phyloP scores from a whole-genome alignment of 1,140 invertebrate species.

The Liolophura sinensis region DNA sequence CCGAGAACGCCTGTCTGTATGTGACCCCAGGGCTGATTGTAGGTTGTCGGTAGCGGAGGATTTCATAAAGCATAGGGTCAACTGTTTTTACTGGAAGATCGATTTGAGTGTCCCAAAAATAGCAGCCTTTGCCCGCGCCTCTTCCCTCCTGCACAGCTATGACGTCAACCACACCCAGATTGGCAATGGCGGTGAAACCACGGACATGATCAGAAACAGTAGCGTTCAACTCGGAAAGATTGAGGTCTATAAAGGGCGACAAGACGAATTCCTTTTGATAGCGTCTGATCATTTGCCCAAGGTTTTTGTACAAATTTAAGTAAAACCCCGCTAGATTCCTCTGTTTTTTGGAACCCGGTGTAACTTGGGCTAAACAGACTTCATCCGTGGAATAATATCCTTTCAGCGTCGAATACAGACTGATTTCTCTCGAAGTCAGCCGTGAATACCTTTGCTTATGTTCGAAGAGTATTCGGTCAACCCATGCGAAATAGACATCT shows the following conservation, averaged over 20 bases:
- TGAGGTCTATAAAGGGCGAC: constrained; percentile 27
- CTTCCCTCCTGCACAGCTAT: constrained; percentile 37
- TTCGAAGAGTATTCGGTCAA: constrained; percentile 26
- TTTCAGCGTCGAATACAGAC: constrained; percentile 17
- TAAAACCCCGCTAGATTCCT: neutral
- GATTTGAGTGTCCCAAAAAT: constrained; percentile 33
- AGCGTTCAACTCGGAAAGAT: constrained; percentile 16
- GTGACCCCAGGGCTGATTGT: constrained; percentile 23
- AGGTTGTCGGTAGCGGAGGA: constrained; percentile 23
- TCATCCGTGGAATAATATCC: constrained; percentile 32
- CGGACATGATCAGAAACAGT: constrained; percentile 26
- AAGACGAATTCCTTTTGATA: constrained; percentile 21
- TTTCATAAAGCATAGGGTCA: constrained; percentile 22
- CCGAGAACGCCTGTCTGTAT: constrained; percentile 30
- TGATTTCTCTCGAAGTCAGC: neutral
- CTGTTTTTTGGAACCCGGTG: neutral
- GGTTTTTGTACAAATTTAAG: constrained; percentile 11
- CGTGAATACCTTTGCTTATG: constrained; percentile 28
- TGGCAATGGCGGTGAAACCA: constrained; percentile 23
- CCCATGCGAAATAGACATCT: constrained; percentile 29
- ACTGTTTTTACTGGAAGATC: constrained; percentile 14
- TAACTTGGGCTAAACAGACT: constrained; percentile 8
- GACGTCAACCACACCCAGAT: constrained; percentile 18
- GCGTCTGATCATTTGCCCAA: constrained; percentile 11
- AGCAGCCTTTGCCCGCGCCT: constrained; percentile 29